phyloP scores from a whole-genome alignment of 2,113 vertebrate species.

The Ammospiza nelsoni region DNA sequence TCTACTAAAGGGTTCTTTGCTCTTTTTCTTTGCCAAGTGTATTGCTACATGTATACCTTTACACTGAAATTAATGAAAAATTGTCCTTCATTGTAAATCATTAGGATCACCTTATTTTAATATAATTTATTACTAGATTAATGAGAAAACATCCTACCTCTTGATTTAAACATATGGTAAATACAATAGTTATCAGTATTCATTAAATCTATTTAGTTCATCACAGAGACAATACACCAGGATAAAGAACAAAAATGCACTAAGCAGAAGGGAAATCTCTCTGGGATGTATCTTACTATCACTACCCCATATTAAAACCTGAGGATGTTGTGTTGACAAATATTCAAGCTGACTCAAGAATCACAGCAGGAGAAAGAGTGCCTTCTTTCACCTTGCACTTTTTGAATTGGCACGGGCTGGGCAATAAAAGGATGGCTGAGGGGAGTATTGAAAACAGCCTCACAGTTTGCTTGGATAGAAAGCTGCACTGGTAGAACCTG shows the following conservation, averaged over 20 bases:
- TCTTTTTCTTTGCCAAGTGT: not conserved
- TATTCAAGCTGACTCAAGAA: not conserved
- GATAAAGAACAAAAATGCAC: not conserved
- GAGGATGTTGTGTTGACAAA: not conserved
- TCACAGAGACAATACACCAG: not conserved
- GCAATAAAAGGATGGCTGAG: not conserved
- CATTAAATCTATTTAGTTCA: conserved; percentile 65
- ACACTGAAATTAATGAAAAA: not conserved
- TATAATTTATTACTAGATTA: conserved; percentile 68
- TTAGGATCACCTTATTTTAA: not conserved
- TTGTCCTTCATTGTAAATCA: not conserved
- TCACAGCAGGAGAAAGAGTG: not conserved
- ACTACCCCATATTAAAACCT: not conserved
- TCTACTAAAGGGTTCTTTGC: not conserved
- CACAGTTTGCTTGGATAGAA: not conserved
- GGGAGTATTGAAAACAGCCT: not conserved
- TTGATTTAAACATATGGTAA: conserved; percentile 82
- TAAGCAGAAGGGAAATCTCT: not conserved
- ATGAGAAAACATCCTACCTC: conserved; percentile 82
- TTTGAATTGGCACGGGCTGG: not conserved
- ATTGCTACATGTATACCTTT: not conserved
- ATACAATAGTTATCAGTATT: conserved; percentile 81
- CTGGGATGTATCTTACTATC: not conserved
- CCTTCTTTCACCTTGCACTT: not conserved
- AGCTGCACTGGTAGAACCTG: not conserved